Base-by-base conservation (phyloP, 1,140 invertebrate species). In the Thrips palmi region DNA sequence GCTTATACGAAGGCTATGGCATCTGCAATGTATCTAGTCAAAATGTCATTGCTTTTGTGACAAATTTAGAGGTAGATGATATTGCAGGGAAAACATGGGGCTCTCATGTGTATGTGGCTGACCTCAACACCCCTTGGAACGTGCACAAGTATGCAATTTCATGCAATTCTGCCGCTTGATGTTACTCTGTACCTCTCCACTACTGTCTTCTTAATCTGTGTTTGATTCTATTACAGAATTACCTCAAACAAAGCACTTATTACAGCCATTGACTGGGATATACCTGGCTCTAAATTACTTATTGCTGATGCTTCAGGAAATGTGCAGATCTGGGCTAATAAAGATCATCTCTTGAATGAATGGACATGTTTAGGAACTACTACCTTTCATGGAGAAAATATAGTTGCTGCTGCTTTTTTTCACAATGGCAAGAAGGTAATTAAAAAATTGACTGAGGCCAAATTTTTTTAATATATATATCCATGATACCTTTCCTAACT, bases 101-200 rank as follows among this genome's bases (percentile, higher is more conserved):
- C 21, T 76, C 71, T 17, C 71, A 85, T 57, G 79, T 88, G 30
- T 89, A 86, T 56, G 76, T 88, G 4, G 76, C 77, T 45, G 85
- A 91, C 55, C 59, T 88, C 21, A 84, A 87, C 54, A 76, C 77
- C 43, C 82, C 83, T 1, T 87, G 82, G 81, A 68, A 79, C 48
- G 64, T 69, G 39, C 70, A 81, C 47, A 74, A 71, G 71, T 80
- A 73, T 52, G 58, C 14, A 10, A 12, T 31, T 7, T 5, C 14
- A 7, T 15, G 7, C 5, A 31, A 14, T 31, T n/a, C 11, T 32
- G 30, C 17, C 12, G 7, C 12, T 6, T 32, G 11, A n/a, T 32
- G 6, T 32, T 11, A 32, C 11, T 32, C 5, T n/a, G 17, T 24
- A 31, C 15, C 27, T 33, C 40, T 20, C 12, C 33, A 60, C 54